Conservation (phyloP, 2,888 invertebrate species). For the Cremastobaeus sp. region DNA sequence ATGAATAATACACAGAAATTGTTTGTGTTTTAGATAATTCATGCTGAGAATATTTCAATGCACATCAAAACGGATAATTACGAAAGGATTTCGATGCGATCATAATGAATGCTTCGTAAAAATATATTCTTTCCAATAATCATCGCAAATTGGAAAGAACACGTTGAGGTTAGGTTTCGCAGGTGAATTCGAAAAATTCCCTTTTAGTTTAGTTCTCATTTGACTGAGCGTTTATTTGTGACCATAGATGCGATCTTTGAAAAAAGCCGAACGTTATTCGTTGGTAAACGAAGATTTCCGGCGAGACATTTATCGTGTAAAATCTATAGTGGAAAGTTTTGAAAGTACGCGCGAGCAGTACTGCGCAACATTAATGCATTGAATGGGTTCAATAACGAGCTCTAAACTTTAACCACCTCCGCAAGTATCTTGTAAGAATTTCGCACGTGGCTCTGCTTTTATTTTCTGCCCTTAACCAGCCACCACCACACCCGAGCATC, state of each 20-base stretch:
- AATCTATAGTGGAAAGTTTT: constrained; percentile 48
- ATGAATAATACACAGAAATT: neutral
- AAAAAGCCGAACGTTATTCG: constrained; percentile 20
- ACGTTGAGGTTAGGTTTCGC: too few species aligned
- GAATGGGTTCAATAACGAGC: constrained; percentile 58
- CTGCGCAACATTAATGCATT: constrained; percentile 50
- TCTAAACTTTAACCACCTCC: constrained; percentile 44
- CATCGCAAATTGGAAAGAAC: too few species aligned
- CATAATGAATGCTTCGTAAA: too few species aligned
- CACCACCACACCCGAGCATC: constrained; percentile 19
- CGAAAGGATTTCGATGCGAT: too few species aligned
- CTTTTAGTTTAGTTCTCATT: too few species aligned
- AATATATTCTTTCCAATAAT: too few species aligned
- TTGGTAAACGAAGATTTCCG: constrained; percentile 17
- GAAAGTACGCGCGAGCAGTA: constrained; percentile 44
- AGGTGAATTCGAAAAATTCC: too few species aligned
- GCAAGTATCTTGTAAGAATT: constrained; percentile 51
- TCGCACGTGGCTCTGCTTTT: constrained; percentile 32
- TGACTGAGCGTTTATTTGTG: too few species aligned
- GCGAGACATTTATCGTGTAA: constrained; percentile 30
- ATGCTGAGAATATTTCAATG: too few species aligned
- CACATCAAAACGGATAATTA: too few species aligned
- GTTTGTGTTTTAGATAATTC: too few species aligned
- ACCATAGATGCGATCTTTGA: neutral
- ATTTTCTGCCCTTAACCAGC: constrained; percentile 42